Evolutionary conservation across 2,113 vertebrate species (phyloP).

Genomic region (Daubentonia madagascariensis): DNA sequence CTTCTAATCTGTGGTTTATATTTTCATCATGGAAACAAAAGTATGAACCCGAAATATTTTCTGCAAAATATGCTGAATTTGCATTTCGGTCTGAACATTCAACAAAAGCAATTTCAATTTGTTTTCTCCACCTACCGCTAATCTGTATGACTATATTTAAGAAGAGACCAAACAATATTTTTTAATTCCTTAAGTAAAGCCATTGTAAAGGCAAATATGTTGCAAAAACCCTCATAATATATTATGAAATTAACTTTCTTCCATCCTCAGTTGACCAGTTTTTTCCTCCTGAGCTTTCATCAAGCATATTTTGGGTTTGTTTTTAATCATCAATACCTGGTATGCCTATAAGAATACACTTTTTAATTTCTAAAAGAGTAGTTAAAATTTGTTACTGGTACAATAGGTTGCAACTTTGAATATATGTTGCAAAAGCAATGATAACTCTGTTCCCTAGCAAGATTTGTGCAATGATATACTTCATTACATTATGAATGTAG

Average conservation of each 20-base stretch:
- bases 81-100: background rate
- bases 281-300: background rate
- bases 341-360: background rate
- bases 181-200: background rate
- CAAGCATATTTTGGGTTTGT: constrained; percentile 17
- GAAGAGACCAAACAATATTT: background rate
- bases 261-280: background rate
- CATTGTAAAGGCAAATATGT: background rate
- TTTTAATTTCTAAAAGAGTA: background rate
- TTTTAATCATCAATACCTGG: background rate
- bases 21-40: constrained; percentile 30
- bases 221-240: background rate
- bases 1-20: constrained; percentile 12
- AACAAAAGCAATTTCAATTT: background rate
- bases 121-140: background rate
- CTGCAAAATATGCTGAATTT: constrained; percentile 10
- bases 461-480: background rate
- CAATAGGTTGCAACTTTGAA: background rate
- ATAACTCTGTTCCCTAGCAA: background rate
- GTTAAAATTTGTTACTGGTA: background rate
- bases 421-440: background rate
- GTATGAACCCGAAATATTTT: background rate
- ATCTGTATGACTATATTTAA: background rate
- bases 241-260: constrained; percentile 18
- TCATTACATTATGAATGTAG: background rate